Conservation (phyloP, 2,113 vertebrate genomes). For the Anthoscopus minutus region DNA sequence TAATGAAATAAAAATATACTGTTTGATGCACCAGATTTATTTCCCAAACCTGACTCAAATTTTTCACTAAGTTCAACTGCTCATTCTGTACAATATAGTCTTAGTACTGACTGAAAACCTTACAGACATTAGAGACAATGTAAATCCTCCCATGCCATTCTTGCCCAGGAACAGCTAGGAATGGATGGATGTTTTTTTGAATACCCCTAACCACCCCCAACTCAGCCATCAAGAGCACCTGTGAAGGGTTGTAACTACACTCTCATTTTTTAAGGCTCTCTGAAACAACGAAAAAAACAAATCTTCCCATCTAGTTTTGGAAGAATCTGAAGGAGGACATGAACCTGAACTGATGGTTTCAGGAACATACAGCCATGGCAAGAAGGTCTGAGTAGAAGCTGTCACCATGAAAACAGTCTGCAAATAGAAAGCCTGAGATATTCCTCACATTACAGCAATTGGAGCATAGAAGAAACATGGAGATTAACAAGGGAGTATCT, state of each 20-base stretch:
- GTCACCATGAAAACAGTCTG: not conserved
- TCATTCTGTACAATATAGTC: not conserved
- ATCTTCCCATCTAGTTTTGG: not conserved
- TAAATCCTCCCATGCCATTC: not conserved
- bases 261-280: not conserved
- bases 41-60: not conserved
- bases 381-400: not conserved
- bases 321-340: not conserved
- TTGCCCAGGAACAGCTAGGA: not conserved
- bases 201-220: not conserved
- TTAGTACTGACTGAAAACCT: not conserved
- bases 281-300: not conserved
- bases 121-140: not conserved
- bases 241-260: fast-evolving
- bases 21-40: not conserved
- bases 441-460: not conserved
- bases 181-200: not conserved
- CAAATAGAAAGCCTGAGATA: not conserved
- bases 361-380: not conserved
- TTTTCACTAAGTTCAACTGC: not conserved
- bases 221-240: not conserved
- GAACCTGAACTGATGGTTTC: not conserved
- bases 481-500: not conserved
- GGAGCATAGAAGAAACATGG: not conserved
- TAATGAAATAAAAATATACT: not conserved